These are phyloP conservation scores for Axis porcinus DNA, from an alignment of 2,113 vertebrate genomes.

Conservation along the genomic window DNA sequence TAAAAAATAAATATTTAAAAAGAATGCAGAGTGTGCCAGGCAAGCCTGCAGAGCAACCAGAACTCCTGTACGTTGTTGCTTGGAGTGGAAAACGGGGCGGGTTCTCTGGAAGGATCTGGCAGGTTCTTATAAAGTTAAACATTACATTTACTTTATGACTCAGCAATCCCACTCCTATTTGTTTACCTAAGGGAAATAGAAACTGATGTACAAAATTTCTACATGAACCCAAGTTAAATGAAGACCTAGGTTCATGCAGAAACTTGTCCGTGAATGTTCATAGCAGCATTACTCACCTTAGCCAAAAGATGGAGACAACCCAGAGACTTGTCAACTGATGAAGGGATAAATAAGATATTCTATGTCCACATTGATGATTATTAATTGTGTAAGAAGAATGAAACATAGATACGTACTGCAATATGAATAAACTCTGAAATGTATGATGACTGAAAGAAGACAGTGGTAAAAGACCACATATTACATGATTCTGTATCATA, in stretches of 20 bases:
- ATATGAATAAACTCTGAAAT: background rate
- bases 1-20: background rate
- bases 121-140: background rate
- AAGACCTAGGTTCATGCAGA: background rate
- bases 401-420: background rate
- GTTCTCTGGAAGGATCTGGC: background rate
- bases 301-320: background rate
- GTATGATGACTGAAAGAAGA: background rate
- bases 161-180: background rate
- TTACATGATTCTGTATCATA: background rate
- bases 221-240: background rate
- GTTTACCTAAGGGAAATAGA: background rate
- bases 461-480: background rate
- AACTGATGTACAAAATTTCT: background rate
- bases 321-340: no score
- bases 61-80: rapidly evolving
- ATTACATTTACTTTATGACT: background rate
- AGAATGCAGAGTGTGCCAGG: background rate
- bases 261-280: rapidly evolving
- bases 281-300: background rate
- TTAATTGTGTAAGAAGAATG: background rate
- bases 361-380: background rate
- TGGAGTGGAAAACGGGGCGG: rapidly evolving
- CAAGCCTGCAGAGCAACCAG: background rate
- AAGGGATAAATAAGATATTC: rapidly evolving